Evolutionary conservation across 2,888 invertebrate species (phyloP), one percentile per base, ranked within the genome.

Genomic region (Leptogaster cylindrica): DNA sequence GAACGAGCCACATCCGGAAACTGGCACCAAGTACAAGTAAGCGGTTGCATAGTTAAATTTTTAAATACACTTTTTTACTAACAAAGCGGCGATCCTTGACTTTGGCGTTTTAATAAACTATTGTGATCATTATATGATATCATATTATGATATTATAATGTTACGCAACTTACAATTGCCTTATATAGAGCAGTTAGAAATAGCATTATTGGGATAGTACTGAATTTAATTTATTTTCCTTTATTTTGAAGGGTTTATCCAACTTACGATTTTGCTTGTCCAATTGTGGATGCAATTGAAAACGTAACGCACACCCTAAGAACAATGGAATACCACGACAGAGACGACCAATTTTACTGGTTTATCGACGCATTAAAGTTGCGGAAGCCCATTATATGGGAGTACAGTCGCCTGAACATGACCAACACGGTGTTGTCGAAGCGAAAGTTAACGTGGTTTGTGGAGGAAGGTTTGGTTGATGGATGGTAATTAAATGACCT

Each of bases 251-350:
- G 96, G 77, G 97, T 97, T 0, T 99, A 99, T 81, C 99, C 99
- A 18, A 99, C 99, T 0, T 99, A 99, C 77, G 99, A 99, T 83
- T 99, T 99, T 83, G 97, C 99, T 1, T 99, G 99, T 78, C 99
- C 99, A 0, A 97, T 99, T 76, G 98, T 99, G 55, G 99, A 99
- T 82, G 91, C 96, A 12, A 86, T 97, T 55, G 99, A 99, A 83
- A 91, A 93, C 65, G 97, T 99, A 14, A 99, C 99, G 0, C 99
- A 99, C 78, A 95, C 97, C 0, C 83, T 99, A 61, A 86, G 99
- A 52, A 99, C 99, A 0, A 98, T 96, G 83, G 99, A 99, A 82
- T 99, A 99, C 81, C 95, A 95, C 77, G 99, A 99, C 81, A 85
- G 97, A 23, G 98, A 99, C 81, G 92, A 92, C 31, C 99, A 99